Evolutionary conservation across 2,113 vertebrate genomes (phyloP).

Genomic region (Cyanoderma ruficeps): DNA sequence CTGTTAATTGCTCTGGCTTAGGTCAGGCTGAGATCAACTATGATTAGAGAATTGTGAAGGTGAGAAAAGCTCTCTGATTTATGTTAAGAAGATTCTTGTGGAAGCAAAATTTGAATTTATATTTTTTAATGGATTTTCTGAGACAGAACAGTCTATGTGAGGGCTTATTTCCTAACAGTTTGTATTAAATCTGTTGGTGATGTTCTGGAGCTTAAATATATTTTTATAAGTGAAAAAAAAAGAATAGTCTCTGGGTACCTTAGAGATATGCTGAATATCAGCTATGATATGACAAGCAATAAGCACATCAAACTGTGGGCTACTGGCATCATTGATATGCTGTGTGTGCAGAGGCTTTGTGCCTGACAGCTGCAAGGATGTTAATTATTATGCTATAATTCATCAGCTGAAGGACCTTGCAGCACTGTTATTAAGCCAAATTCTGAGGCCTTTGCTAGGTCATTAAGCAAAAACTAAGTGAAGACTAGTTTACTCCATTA

Average conservation of each 20-base stretch:
- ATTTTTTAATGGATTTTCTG: neutral
- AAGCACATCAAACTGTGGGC: neutral
- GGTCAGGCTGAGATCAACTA: neutral
- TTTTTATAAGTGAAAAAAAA: neutral
- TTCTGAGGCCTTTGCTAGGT: conserved; percentile 2
- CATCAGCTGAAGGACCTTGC: conserved; percentile 41
- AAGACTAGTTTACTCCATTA: neutral
- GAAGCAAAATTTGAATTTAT: neutral
- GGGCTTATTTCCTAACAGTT: neutral
- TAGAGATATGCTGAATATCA: neutral
- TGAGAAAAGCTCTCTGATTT: neutral
- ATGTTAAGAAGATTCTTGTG: neutral
- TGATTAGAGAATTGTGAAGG: neutral
- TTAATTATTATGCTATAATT: conserved; percentile 57
- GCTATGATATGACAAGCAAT: neutral
- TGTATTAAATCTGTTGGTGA: neutral
- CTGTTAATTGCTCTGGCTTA: neutral
- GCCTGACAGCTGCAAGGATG: conserved; percentile 44
- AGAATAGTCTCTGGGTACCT: neutral
- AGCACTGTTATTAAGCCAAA: conserved; percentile 29
- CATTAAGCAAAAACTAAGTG: conserved; percentile 31
- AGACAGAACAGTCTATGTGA: neutral
- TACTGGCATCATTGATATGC: conserved; percentile 7
- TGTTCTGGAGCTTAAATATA: neutral
- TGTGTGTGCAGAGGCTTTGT: conserved; percentile 6